Evolutionary conservation across 2,797 vertebrate genomes (phyloP), one percentile per base, ranked within the genome.

Genomic region (Eospalax fontanierii): DNA sequence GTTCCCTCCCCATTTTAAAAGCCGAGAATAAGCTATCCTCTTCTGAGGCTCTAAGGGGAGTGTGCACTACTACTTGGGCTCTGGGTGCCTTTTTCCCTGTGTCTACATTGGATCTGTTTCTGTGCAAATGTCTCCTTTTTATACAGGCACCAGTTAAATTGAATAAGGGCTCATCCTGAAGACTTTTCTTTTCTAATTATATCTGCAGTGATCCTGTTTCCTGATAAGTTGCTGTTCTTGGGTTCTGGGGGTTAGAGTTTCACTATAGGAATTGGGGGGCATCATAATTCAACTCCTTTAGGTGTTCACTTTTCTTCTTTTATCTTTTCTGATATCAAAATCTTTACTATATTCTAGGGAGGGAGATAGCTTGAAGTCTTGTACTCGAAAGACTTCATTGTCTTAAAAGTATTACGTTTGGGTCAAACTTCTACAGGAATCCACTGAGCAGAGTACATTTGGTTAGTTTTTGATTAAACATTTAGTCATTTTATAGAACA

Each of bases 391-490:
- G 57, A 38, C 65, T 71, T 14, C 3, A 68, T 38, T 90, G 46
- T 79, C 54, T 82, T 94, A 61, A 92, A 90, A 54, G 50, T 63
- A 65, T 89, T 92, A 85, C 38, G 43, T 85, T 66, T 46, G 76
- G 71, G 65, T 73, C 89, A 96, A 91, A 81, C 4, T 66, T 35
- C 68, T 80, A 9, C 50, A 79, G 91, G 22, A 94, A 11, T 3
- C 19, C 15, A 75, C 63, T 40, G 80, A 50, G 21, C 54, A 30
- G 28, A 54, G 12, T 73, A 46, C 11, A 40, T 75, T 61, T 82
- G 50, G 50, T 7, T 54, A 9, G 14, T 54, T 54, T 90, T 83
- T 89, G 22, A 33, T 86, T 90, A 61, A 19, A 16, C 57, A 7
- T 54, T 68, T 82, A 43, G 40, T 68, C 28, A 68, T 80, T 93